Percentiles rank a stretch among this genome's conserved stretches.
phyloP scores from a whole-genome alignment of 2,888 invertebrate genomes.

The Ferrisia virgata region DNA sequence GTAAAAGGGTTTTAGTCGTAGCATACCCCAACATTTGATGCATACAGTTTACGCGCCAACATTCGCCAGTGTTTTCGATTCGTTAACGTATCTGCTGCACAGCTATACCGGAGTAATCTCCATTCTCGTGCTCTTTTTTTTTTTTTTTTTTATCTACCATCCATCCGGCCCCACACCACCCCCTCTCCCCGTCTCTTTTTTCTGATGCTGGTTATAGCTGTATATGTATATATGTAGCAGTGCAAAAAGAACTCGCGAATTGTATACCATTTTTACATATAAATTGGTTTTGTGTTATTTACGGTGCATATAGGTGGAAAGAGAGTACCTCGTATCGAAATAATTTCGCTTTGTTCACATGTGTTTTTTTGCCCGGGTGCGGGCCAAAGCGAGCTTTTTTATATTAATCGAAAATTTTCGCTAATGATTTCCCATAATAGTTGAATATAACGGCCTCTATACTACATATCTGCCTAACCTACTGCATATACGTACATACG shows the following conservation, averaged over 20 bases:
- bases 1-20: not conserved
- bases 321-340: constrained; percentile 15
- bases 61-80: not conserved
- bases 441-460: not conserved
- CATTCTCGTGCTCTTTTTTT: not conserved
- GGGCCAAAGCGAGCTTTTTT: not conserved
- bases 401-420: constrained; percentile 9
- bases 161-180: no score
- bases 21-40: not conserved
- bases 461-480: not conserved
- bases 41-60: not conserved
- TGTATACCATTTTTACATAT: not conserved
- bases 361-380: not conserved
- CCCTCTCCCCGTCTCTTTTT: not conserved
- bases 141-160: no score
- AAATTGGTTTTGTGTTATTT: constrained; percentile 17
- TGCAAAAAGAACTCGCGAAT: constrained; percentile 1
- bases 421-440: not conserved
- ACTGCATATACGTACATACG: not conserved
- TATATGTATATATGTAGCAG: no score
- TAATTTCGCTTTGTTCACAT: not conserved
- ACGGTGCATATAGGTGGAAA: constrained; percentile 14
- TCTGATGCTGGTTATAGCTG: not conserved
- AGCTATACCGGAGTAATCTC: not conserved
- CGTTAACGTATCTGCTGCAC: not conserved